These are phyloP conservation scores for Brienomyrus brachyistius DNA, from an alignment of 2,113 vertebrate species.

Conservation along the genomic window DNA sequence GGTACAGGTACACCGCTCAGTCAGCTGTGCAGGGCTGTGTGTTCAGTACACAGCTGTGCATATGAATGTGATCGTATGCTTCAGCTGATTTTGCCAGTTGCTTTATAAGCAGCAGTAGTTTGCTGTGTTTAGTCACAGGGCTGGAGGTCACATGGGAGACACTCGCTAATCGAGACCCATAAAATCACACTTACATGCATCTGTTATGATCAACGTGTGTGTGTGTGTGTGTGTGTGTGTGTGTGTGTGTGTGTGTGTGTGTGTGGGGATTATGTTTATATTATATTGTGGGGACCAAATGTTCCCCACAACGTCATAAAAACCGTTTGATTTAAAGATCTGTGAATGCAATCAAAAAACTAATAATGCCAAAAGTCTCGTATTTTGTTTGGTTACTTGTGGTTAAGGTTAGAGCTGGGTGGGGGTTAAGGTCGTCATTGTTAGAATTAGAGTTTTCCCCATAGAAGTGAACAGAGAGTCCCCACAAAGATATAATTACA, in stretches of 20 bases:
- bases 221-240: neutral
- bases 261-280: neutral
- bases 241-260: neutral
- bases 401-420: too few species aligned
- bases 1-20: neutral
- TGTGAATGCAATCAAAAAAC: too few species aligned
- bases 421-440: too few species aligned
- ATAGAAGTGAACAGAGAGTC: too few species aligned
- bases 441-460: too few species aligned
- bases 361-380: too few species aligned
- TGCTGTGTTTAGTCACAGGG: neutral
- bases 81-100: neutral
- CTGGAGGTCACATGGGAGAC: neutral
- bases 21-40: neutral
- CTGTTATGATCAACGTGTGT: neutral
- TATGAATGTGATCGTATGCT: neutral
- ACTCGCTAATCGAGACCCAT: neutral
- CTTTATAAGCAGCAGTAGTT: neutral
- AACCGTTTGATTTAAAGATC: too few species aligned
- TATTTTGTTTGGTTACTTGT: too few species aligned
- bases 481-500: too few species aligned
- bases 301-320: too few species aligned
- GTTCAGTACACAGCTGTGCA: neutral
- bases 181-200: neutral
- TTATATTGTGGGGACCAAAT: too few species aligned